Percentiles rank a stretch among this genome's conserved stretches.
Conservation (phyloP, 2,888 invertebrate species). For the Amblyteles armatorius region DNA sequence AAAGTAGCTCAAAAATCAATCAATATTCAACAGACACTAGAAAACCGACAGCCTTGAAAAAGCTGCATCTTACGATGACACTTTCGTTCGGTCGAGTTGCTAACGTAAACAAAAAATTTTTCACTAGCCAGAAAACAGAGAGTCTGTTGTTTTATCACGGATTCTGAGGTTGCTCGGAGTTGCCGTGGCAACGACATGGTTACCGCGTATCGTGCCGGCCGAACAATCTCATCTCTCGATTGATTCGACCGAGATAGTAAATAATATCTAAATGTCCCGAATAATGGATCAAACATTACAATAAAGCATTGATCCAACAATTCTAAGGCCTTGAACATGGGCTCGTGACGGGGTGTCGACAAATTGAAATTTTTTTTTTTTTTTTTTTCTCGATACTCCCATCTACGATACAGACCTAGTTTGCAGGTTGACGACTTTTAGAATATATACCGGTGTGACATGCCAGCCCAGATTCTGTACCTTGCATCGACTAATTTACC, state of each 20-base stretch:
- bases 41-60: not conserved
- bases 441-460: too few species aligned
- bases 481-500: too few species aligned
- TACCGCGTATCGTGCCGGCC: conserved; percentile 51
- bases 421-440: too few species aligned
- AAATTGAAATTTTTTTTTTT: not conserved
- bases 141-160: conserved; percentile 47
- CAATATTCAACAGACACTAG: not conserved
- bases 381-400: not conserved
- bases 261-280: conserved; percentile 59
- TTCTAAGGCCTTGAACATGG: conserved; percentile 59
- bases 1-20: not conserved
- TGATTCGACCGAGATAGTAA: conserved; percentile 55
- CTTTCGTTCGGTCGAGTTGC: conserved; percentile 51
- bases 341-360: not conserved
- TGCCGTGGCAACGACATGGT: conserved; percentile 66
- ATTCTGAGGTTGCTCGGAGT: conserved; percentile 36
- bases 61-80: conserved; percentile 28
- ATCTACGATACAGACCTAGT: too few species aligned
- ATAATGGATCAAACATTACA: conserved; percentile 62
- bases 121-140: conserved; percentile 29
- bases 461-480: too few species aligned
- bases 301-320: conserved; percentile 70
- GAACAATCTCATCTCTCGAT: conserved; percentile 35
- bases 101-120: conserved; percentile 64